Base-by-base conservation (phyloP, 1,140 invertebrate genomes). In the Thalassaphorura encarpata region DNA sequence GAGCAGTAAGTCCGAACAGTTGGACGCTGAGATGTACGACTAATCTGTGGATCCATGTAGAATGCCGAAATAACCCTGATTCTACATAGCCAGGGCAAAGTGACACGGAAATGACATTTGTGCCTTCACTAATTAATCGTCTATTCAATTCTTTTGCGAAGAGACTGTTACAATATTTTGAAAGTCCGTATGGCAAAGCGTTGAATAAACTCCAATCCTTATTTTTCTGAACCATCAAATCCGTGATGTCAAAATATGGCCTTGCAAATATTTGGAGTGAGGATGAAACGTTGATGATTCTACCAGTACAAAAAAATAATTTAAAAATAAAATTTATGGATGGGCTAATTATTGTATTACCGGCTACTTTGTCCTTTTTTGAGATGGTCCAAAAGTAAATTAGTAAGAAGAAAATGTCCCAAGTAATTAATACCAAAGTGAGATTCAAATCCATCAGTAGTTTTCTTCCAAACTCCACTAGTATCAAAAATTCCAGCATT, bases 371-470 rank as follows among this genome's bases (percentile, higher is more conserved):
- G 15, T 31, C 48, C 33, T 18, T 19, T 28, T 11, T 29, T 36
- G 3, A 52, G 5, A 13, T 5, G 3, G 16, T 52, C 50, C 39
- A 52, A 31, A 5, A 57, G 48, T n/a, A 57, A 18, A 56, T 81
- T 75, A 0, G 89, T 93, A 0, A 95, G 73, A 27, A 92, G 73
- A 67, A 92, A 93, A 66, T 92, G 89, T 0, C 86, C 86, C 47
- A 89, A 70, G 69, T 89, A 81, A 69, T 89, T 89, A 0, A 84
- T 80, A 15, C 81, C 84, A 71, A 88, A 81, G 69, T 87, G 83
- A 42, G 82, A 80, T 72, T 93, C 89, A 72, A 86, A 86, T 0
- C 85, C 86, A 72, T 93, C 88, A 63, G 78, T 72, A 1, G 86
- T 91, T 41, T 69, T 69, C 26, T 19, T 52, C 15, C 26, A 6